These are phyloP conservation scores for Maconellicoccus hirsutus DNA, from an alignment of 1,140 invertebrate species.

Conservation along the genomic window DNA sequence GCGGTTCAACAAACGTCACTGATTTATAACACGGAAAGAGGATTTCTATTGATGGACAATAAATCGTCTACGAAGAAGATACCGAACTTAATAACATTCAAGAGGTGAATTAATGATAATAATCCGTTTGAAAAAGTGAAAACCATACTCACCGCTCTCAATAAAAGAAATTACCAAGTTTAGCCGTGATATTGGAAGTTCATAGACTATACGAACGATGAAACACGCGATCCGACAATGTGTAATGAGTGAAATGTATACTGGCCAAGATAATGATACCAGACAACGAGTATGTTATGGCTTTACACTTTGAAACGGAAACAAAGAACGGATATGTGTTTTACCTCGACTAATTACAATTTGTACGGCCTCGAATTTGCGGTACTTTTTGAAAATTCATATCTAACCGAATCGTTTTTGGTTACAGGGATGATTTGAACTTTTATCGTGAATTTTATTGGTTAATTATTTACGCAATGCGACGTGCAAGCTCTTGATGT, in stretches of 20 bases:
- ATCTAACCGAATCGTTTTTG: not conserved
- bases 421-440: not conserved
- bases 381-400: not conserved
- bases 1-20: too few species aligned
- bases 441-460: not conserved
- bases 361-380: conserved; percentile 18
- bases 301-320: not conserved
- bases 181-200: not conserved
- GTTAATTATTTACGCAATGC: conserved; percentile 9
- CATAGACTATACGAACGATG: not conserved
- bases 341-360: conserved; percentile 18
- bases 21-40: too few species aligned
- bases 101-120: not conserved
- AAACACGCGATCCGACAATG: not conserved
- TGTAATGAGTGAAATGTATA: not conserved
- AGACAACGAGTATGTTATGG: not conserved
- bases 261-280: not conserved
- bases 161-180: conserved; percentile 6
- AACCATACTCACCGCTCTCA: not conserved
- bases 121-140: not conserved
- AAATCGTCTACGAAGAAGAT: not conserved
- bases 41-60: not conserved
- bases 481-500: not conserved
- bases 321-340: conserved; percentile 12
- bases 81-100: not conserved